phyloP scores from a whole-genome alignment of 2,797 vertebrate genomes.

The Sebastes hopkinsi region DNA sequence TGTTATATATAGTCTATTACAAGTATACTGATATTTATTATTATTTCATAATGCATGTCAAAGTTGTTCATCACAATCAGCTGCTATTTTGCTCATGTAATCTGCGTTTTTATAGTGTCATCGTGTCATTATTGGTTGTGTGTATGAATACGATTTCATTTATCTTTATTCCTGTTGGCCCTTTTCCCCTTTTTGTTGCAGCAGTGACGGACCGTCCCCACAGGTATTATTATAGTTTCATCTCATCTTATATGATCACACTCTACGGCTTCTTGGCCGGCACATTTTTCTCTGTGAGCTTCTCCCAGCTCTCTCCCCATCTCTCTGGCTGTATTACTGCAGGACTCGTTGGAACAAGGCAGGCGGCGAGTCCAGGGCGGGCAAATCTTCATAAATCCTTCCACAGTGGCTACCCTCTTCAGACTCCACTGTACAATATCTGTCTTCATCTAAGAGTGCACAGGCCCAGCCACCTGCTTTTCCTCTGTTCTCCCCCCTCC shows the following conservation, averaged over 20 bases:
- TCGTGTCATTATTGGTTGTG: background rate
- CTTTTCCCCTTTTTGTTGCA: constrained; percentile 2
- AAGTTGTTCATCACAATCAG: background rate
- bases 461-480: constrained; percentile 78
- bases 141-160: background rate
- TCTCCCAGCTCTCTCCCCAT: constrained; percentile 53
- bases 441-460: constrained; percentile 76
- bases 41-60: background rate
- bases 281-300: constrained; percentile 44
- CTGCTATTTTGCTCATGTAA: background rate
- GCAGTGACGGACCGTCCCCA: background rate
- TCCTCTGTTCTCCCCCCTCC: constrained; percentile 53
- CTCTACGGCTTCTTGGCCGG: constrained; percentile 19
- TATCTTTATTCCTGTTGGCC: background rate
- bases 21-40: background rate
- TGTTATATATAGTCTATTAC: background rate
- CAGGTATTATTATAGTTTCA: constrained; percentile 31
- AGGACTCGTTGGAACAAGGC: constrained; percentile 54
- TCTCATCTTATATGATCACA: constrained; percentile 41
- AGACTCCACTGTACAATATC: constrained; percentile 73
- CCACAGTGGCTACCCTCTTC: constrained; percentile 66
- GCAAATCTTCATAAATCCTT: constrained; percentile 77
- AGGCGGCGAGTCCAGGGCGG: constrained; percentile 52
- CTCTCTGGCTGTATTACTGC: constrained; percentile 46
- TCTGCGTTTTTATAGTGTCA: background rate